Base-by-base conservation (phyloP, 2,113 vertebrate genomes). In the Perca fluviatilis region DNA sequence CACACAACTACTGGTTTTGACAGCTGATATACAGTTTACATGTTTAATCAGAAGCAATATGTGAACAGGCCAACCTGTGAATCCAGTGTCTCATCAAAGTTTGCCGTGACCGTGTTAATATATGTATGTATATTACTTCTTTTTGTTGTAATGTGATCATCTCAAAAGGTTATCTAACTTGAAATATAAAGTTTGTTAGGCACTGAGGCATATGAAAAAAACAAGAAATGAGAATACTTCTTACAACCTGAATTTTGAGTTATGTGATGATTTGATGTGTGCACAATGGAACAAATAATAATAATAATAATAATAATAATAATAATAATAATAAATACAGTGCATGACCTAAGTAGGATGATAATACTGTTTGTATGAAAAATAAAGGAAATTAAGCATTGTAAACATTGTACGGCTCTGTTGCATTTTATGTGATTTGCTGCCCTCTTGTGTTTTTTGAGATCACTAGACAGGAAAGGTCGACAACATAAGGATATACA, bases 401-500 rank as follows among this genome's bases (percentile, higher is more conserved):
- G 7, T 74, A 50, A 74, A 13, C 6, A 1, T 4, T 23, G 3
- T 15, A 33, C 12, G 3, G 15, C 33, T 30, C 8, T 36, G 21
- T 27, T 67, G 27, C 14, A 56, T 14, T 61, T 40, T 50, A 21
- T 84, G 60, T 50, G 23, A 19, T 72, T 40, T 78, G 63, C 66
- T 84, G 72, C 60, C 81, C 63, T 70, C 71, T 64, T 68, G 63
- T 79, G 71, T 46, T 21, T 76, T 18, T 25, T 64, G 25, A 50
- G 6, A 19, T 19, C 0, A n/a, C 8, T 60, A n/a, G 2, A 51
- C 1, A 12, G 2, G 0, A 16, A 12, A 53, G 47, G 47, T 5
- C 50, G n/a, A 60, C 62, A 33, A 67, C 9, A 57, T n/a, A 11
- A 33, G 10, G 60, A 13, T 5, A 14, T 8, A 27, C 27, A 27